A percentile compares a stretch with the other conserved stretches of the same genome.
phyloP scores from a whole-genome alignment of 2,888 invertebrate genomes.

The Melolontha melolontha region DNA sequence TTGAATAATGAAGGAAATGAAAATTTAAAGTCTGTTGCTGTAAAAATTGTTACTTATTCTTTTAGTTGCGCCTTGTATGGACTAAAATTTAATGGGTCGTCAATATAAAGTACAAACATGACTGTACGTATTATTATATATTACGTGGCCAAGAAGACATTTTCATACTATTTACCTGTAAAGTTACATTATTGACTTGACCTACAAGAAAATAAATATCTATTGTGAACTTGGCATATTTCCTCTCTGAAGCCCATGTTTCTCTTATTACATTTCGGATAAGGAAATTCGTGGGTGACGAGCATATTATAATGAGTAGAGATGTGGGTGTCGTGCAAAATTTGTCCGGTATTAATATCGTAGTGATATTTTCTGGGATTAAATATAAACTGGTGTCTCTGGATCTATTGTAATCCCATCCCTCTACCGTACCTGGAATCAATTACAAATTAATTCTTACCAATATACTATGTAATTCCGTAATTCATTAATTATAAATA shows the following conservation, averaged over 20 bases:
- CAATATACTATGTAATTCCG: too few species aligned
- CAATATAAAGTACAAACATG: not conserved
- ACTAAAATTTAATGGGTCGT: too few species aligned
- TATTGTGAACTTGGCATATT: slow-evolving; percentile 61
- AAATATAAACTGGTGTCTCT: slow-evolving; percentile 80
- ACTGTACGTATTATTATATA: too few species aligned
- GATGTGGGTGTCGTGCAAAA: slow-evolving; percentile 70
- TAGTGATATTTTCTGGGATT: slow-evolving; percentile 76
- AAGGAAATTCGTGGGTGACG: slow-evolving; percentile 77
- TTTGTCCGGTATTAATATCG: slow-evolving; percentile 72
- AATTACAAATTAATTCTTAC: not conserved
- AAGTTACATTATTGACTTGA: slow-evolving; percentile 68
- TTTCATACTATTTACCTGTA: slow-evolving; percentile 63
- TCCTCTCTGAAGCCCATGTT: slow-evolving; percentile 73
- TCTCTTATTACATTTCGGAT: slow-evolving; percentile 76
- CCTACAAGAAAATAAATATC: slow-evolving; percentile 73
- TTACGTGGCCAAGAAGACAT: too few species aligned
- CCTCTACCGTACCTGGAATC: slow-evolving; percentile 65
- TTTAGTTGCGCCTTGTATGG: too few species aligned
- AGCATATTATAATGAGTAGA: slow-evolving; percentile 81
- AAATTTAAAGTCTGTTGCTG: too few species aligned
- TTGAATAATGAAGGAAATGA: too few species aligned
- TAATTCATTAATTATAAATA: too few species aligned
- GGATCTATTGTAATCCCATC: slow-evolving; percentile 82
- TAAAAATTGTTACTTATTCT: too few species aligned